Percentiles rank a stretch among this genome's conserved stretches.
phyloP scores from a whole-genome alignment of 2,888 invertebrate genomes.

The Phengaris alcon region DNA sequence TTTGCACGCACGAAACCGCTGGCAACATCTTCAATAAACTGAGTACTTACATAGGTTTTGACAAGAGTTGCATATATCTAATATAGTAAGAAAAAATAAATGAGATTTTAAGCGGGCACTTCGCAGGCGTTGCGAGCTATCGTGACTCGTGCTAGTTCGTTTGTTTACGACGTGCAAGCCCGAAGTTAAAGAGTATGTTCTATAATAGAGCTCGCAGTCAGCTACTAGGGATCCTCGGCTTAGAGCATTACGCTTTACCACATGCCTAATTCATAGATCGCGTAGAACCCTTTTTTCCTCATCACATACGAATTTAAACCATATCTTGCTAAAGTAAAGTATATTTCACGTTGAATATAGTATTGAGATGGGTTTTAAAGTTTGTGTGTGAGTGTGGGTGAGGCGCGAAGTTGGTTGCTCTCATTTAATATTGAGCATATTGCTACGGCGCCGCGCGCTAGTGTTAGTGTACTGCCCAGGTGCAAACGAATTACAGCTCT shows the following conservation, averaged over 20 bases:
- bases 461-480: constrained; percentile 20
- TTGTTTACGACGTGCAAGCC: neutral
- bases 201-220: constrained; percentile 44
- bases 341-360: constrained; percentile 40
- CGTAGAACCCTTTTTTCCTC: constrained; percentile 42
- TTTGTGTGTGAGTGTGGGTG: constrained; percentile 60
- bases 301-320: constrained; percentile 21
- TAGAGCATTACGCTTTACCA: constrained; percentile 74
- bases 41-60: too few species aligned
- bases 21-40: too few species aligned
- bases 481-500: neutral
- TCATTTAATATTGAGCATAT: constrained; percentile 76
- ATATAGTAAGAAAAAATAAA: too few species aligned
- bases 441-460: constrained; percentile 46
- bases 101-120: too few species aligned
- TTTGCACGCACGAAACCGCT: too few species aligned
- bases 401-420: constrained; percentile 71
- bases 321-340: constrained; percentile 39
- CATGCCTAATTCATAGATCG: constrained; percentile 68
- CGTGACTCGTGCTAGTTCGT: too few species aligned
- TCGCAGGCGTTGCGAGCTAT: too few species aligned
- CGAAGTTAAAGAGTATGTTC: constrained; percentile 25
- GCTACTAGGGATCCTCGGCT: constrained; percentile 57
- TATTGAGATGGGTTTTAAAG: constrained; percentile 53
- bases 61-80: too few species aligned